Evolutionary conservation across 35 echinoderm and acorn worm genomes (phyloP), one percentile per base, ranked within the genome.

Genomic region (Apostichopus californicus): DNA sequence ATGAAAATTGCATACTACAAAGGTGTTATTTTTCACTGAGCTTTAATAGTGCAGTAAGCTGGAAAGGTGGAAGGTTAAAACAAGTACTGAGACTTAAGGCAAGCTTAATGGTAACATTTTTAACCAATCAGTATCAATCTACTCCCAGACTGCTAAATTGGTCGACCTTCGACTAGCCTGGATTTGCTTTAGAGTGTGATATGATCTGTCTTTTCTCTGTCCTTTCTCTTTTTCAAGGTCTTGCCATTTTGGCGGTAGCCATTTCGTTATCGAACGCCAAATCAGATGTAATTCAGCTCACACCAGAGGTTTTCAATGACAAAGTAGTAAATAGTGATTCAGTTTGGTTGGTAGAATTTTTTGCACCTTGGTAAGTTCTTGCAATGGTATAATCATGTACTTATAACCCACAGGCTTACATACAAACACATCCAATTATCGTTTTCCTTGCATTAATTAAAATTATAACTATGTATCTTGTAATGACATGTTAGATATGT

Each of bases 311-410:
- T 20, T 98, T 98, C 65, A 83, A 97, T 23, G 77, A 90, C 10
- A 96, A 98, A 93, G 94, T 98, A 63, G 17, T 98, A 8, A 96
- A 96, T 15, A 87, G 96, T 91, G 96, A 98, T 93, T 82, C 66
- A 25, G 92, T 96, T 14, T 98, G 96, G 96, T 26, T 98, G 22
- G 94, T 98, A 18, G 96, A 98, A 81, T 98, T 98, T 75, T 98
- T 94, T 92, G 96, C 96, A 71, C 96, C 96, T 80, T 98, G 96
- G 96, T 98, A 93, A 95, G 21, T 82, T 80, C 34, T 46, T 46
- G 34, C 34, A 46, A 46, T 46, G 34, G 34, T 46, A 46, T 3
- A 46, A 46, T 46, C 34, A 46, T 46, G 58, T 61, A 12, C 0
- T 12, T 12, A 61, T 61, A 5, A 61, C 58, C 58, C 34, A 0